These are phyloP conservation scores for Unio pictorum DNA, from an alignment of 2,888 invertebrate species.

Conservation along the genomic window DNA sequence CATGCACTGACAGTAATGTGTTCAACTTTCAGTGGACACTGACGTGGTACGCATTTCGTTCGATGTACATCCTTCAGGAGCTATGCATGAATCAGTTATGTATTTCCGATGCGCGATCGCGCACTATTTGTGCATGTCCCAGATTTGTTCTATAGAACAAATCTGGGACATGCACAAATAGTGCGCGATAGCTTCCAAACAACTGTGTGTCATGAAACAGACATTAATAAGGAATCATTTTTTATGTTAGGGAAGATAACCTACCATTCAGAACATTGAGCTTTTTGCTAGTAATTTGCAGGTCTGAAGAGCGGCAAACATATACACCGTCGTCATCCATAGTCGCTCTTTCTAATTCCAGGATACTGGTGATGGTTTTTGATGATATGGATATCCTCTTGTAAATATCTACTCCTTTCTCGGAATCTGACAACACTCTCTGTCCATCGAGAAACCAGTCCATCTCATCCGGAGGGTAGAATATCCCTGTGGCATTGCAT, in stretches of 20 bases:
- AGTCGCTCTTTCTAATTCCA: conserved; percentile 40
- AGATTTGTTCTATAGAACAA: too few species aligned
- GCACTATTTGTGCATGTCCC: too few species aligned
- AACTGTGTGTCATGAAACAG: too few species aligned
- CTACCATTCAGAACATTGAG: conserved; percentile 51
- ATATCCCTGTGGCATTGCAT: conserved; percentile 52
- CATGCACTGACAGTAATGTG: too few species aligned
- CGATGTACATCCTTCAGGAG: too few species aligned
- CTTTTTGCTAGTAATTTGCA: conserved; percentile 45
- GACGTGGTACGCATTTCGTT: too few species aligned
- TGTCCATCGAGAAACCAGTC: conserved; percentile 55
- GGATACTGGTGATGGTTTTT: conserved; percentile 44
- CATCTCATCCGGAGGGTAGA: conserved; percentile 47
- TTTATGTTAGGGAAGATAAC: neutral
- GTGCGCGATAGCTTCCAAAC: too few species aligned
- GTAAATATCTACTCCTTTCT: conserved; percentile 31
- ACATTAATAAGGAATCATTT: too few species aligned
- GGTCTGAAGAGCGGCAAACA: conserved; percentile 48
- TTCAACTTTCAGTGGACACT: too few species aligned
- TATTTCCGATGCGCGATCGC: too few species aligned
- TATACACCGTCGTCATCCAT: conserved; percentile 48
- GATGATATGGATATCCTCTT: conserved; percentile 35
- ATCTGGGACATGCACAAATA: too few species aligned
- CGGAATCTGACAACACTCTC: conserved; percentile 31
- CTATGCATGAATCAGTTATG: too few species aligned